A percentile compares a stretch with the other conserved stretches of the same genome.
phyloP scores from a whole-genome alignment of 2,888 invertebrate genomes.

The Dascillus cervinus region DNA sequence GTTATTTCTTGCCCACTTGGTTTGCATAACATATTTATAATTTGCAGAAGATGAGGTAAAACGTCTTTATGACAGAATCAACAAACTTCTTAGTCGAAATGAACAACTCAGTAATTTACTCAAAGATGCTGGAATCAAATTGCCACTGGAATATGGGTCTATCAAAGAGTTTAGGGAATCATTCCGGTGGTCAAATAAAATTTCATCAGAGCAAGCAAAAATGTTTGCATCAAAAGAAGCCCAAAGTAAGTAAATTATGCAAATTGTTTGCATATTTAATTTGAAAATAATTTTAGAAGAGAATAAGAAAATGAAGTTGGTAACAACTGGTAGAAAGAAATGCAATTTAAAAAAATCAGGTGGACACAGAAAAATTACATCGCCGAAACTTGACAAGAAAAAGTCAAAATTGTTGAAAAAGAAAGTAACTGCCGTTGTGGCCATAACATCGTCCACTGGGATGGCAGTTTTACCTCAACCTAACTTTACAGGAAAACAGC shows the following conservation, averaged over 20 bases:
- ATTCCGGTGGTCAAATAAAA: slow-evolving; percentile 31
- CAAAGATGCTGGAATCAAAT: slow-evolving; percentile 38
- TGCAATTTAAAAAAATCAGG: neutral
- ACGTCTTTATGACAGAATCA: slow-evolving; percentile 35
- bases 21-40: slow-evolving; percentile 5
- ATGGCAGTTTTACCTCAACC: no score
- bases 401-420: no score
- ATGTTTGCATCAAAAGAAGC: slow-evolving; percentile 30
- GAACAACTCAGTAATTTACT: slow-evolving; percentile 38
- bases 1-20: neutral
- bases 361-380: neutral
- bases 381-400: neutral
- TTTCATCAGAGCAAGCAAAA: slow-evolving; percentile 31
- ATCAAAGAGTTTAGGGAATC: slow-evolving; percentile 27
- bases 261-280: neutral
- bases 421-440: no score
- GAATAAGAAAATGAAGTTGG: neutral
- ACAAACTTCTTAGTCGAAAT: slow-evolving; percentile 35
- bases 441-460: no score
- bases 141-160: slow-evolving; percentile 33
- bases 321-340: neutral
- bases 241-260: slow-evolving; percentile 29
- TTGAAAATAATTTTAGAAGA: neutral
- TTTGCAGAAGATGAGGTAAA: slow-evolving; percentile 33
- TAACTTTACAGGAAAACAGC: no score